phyloP scores from a whole-genome alignment of 2,113 vertebrate species.

The pig (Sus scrofa) region T2T-Sscrofa CM000828.6:30100501-30101000 shows the following conservation, averaged over 20 bases:
- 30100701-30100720: background rate
- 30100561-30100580: background rate
- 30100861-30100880: background rate
- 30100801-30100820: background rate
- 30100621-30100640: background rate
- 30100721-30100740: too few relatives aligned
- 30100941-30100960: constrained; percentile 7
- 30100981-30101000: constrained; percentile 8
- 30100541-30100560: background rate
- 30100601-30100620: background rate
- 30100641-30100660: background rate
- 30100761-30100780: background rate
- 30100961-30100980: background rate
- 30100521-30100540: background rate
- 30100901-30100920: background rate
- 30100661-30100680: background rate
- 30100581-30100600: constrained; percentile 23
- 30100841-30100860: background rate
- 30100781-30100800: background rate
- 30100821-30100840: background rate
- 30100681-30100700: background rate
- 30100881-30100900: background rate
- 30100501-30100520: background rate
- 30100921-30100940: background rate
- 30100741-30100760: background rate